Percentiles rank a stretch among this genome's conserved stretches.
Evolutionary conservation across 2,113 vertebrate genomes (phyloP).

Genomic region (Syngnathus scovelli): DNA sequence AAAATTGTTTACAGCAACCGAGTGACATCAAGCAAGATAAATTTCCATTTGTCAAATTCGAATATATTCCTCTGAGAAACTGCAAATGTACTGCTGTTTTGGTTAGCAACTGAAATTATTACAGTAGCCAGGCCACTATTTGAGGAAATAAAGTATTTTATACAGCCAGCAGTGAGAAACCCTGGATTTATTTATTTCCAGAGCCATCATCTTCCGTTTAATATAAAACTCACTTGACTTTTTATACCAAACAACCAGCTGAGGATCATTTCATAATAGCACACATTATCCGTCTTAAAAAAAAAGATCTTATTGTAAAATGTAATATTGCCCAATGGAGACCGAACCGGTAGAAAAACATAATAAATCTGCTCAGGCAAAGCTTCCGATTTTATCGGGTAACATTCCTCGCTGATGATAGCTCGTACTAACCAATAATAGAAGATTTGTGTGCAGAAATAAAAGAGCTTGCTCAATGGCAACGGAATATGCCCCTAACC

Average conservation of each 20-base stretch:
- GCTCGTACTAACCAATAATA: constrained; percentile 20
- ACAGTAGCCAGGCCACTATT: neutral
- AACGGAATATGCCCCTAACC: neutral
- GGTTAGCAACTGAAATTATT: neutral
- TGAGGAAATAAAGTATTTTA: neutral
- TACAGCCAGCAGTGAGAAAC: neutral
- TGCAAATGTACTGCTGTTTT: neutral
- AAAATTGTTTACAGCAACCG: neutral
- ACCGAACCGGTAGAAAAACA: constrained; percentile 1
- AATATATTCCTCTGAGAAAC: neutral
- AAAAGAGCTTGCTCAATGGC: constrained; percentile 22
- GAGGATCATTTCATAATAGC: neutral
- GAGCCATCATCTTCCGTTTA: neutral
- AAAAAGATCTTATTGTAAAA: neutral
- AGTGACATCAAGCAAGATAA: neutral
- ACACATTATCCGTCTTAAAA: neutral
- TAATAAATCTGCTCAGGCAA: constrained; percentile 19
- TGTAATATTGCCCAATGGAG: neutral
- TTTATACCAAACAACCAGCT: neutral
- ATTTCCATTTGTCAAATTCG: neutral
- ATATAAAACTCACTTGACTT: neutral
- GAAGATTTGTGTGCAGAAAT: constrained; percentile 25
- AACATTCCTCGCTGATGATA: constrained; percentile 29
- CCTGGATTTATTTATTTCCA: neutral
- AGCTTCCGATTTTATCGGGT: constrained; percentile 22